Evolutionary conservation across 1,140 invertebrate species (phyloP), one percentile per base, ranked within the genome.

Genomic region (Neodiprion virginianus): DNA sequence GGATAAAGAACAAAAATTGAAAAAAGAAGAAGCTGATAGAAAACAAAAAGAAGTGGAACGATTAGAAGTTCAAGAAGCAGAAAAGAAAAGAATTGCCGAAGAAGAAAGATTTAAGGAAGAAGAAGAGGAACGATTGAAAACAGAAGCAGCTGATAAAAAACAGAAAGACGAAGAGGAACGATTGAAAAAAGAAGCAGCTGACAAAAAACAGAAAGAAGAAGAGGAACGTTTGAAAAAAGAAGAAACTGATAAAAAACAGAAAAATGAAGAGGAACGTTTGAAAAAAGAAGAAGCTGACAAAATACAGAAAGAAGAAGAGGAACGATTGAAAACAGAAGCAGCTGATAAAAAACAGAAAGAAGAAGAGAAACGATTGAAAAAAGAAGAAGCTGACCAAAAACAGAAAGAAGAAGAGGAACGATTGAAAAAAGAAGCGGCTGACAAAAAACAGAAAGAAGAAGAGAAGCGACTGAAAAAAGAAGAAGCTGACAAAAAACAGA

Each of bases 321-420:
- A 80, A n/a, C 67, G 28, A 47, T 10, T 48, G 72, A 50, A 75
- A 65, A 67, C 70, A 49, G 67, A 78, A 50, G 73, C 74, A 76
- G 28, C 28, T 3, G 28, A 40, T 0, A 40, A 40, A 5, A 40
- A 0, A 21, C 17, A 21, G 17, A 40, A 5, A 40, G 28, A 40
- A 40, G 28, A 40, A 3, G 69, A 61, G 68, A 65, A 77, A 77
- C 71, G 21, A 75, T 8, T 73, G 77, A 78, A 72, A 75, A 75
- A 76, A 77, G 72, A 75, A 75, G 68, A 76, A 81, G 75, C 67
- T 66, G 61, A 75, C 71, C 72, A 65, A 66, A 77, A 68, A 74
- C 48, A 73, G 70, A 70, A 70, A 71, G 67, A 79, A 28, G 75
- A 73, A 75, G 61, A 77, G 69, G 65, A 74, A 68, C 48, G 69